phyloP scores from a whole-genome alignment of 2,113 vertebrate species.

The Pantherophis guttatus region DNA sequence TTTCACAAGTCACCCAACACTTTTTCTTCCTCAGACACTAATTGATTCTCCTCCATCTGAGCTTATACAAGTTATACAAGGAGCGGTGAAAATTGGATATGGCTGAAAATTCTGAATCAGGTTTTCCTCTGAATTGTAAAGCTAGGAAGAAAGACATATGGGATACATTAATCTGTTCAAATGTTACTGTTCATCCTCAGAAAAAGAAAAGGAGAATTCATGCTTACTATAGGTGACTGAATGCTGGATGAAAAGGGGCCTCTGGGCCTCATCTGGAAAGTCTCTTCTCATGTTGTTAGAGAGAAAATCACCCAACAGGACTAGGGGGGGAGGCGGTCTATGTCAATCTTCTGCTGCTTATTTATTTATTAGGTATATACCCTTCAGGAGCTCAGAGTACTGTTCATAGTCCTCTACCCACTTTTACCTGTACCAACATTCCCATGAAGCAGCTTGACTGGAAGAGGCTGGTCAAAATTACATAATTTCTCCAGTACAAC shows the following conservation, averaged over 20 bases:
- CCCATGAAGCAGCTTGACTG: not conserved
- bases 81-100: not conserved
- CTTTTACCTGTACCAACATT: not conserved
- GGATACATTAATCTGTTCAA: not conserved
- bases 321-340: not conserved
- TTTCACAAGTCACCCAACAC: not conserved
- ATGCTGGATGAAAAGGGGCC: not conserved
- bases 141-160: not conserved
- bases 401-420: not conserved
- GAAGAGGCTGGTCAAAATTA: not conserved
- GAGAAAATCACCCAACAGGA: not conserved
- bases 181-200: not conserved
- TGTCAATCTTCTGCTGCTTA: not conserved
- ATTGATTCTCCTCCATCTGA: not conserved
- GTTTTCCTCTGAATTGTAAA: not conserved
- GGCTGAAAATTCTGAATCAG: not conserved
- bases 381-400: not conserved
- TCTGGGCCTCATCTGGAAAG: not conserved
- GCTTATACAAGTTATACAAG: slow-evolving; percentile 12
- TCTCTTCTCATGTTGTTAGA: not conserved
- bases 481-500: not conserved
- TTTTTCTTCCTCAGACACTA: not conserved
- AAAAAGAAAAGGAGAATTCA: not conserved
- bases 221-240: not conserved
- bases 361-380: not conserved